These are phyloP conservation scores for Callyntrura guangdongensis DNA, from an alignment of 2,888 invertebrate species.

Conservation along the genomic window DNA sequence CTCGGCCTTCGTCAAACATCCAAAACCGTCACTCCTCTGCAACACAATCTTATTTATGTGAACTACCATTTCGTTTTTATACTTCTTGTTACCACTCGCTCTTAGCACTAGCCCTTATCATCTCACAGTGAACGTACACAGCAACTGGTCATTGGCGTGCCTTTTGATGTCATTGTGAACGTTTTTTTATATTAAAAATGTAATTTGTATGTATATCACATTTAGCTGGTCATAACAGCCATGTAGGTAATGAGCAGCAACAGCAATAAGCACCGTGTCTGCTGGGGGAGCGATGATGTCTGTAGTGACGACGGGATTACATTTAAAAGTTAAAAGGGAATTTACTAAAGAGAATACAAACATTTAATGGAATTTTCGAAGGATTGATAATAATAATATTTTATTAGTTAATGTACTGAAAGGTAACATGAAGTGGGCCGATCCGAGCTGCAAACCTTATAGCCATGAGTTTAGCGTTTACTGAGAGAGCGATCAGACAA, in stretches of 20 bases:
- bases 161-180: slow-evolving; percentile 9
- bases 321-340: neutral
- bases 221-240: neutral
- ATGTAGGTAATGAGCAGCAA: neutral
- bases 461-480: slow-evolving; percentile 72
- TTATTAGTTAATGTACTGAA: slow-evolving; percentile 63
- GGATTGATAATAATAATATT: slow-evolving; percentile 66
- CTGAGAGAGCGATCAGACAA: slow-evolving; percentile 46
- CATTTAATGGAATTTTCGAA: slow-evolving; percentile 57
- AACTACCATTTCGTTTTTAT: neutral
- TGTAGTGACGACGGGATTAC: neutral
- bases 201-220: slow-evolving; percentile 70
- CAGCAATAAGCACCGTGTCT: slow-evolving; percentile 9
- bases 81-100: too few species aligned
- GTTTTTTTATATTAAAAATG: slow-evolving; percentile 30
- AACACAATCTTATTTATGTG: slow-evolving; percentile 20
- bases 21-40: slow-evolving; percentile 42
- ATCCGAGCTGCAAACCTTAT: slow-evolving; percentile 52
- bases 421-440: slow-evolving; percentile 77
- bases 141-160: neutral
- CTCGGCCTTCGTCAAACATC: slow-evolving; percentile 17
- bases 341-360: slow-evolving; percentile 51
- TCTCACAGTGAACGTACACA: neutral
- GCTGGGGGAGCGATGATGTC: neutral
- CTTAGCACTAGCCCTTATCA: neutral